These are phyloP conservation scores for Xiphophorus couchianus DNA, from an alignment of 2,113 vertebrate species.

Conservation along the genomic window DNA sequence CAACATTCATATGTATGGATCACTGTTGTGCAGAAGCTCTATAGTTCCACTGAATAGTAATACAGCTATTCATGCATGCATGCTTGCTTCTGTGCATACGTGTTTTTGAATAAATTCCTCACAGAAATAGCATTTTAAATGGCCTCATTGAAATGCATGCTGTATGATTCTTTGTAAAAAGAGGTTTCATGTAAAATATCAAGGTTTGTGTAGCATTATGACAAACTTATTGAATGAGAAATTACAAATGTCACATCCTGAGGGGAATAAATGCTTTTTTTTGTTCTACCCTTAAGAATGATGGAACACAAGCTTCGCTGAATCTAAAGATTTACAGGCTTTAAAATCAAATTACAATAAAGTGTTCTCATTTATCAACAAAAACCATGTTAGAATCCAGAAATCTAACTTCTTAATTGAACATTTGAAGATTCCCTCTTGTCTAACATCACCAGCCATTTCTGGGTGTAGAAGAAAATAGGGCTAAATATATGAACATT, in stretches of 20 bases:
- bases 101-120: constrained; percentile 13
- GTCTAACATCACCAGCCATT: constrained; percentile 7
- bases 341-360: constrained; percentile 8
- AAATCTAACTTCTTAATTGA: constrained; percentile 7
- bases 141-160: constrained; percentile 2
- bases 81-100: neutral
- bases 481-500: constrained; percentile 20
- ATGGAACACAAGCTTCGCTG: constrained; percentile 1
- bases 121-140: constrained; percentile 14
- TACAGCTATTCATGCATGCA: constrained; percentile 5
- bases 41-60: constrained; percentile 1
- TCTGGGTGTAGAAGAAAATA: constrained; percentile 22
- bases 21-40: neutral
- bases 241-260: neutral
- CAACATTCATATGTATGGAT: constrained; percentile 16
- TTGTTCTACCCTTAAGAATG: neutral
- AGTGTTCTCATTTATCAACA: neutral
- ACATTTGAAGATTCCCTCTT: constrained; percentile 11
- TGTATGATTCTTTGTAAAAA: neutral
- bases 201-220: neutral
- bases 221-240: neutral
- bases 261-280: neutral
- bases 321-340: constrained; percentile 1
- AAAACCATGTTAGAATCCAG: neutral
- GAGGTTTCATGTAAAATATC: neutral